Evolutionary conservation across 2,888 invertebrate species (phyloP), one percentile per base, ranked within the genome.

Genomic region (Baccha elongata): DNA sequence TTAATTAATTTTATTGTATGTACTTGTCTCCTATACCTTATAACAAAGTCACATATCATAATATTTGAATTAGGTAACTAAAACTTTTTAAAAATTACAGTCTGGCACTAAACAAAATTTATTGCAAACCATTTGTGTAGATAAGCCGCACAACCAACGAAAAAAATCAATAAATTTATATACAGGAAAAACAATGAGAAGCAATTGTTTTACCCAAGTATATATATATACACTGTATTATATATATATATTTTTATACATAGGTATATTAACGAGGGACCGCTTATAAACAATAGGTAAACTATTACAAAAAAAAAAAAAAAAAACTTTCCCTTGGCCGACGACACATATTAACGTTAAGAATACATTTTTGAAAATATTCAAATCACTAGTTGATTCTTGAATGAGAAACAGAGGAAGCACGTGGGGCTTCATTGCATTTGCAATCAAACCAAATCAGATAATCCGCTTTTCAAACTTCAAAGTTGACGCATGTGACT

Each of bases 401-500:
- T 32, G 44, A 11, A n/a, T 40, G 40, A 40, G 40, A 53, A 1
- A 23, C 26, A 40, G 23, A 58, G 7, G 13, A 17, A 32, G 17
- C n/a, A 44, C 29, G 42, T 7, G 26, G 42, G 29, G 42, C 15
- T 26, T 44, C 44, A 17, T 60, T 44, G 44, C 60, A 60, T 19
- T 60, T 15, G 23, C 62, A 53, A 40, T 21, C 44, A 21, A 53
- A 32, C 13, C 40, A 32, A 35, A 50, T 58, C 15, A 58, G 60
- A 72, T 60, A 65, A 78, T 72, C 60, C 29, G 37, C 58, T 60
- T 65, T 40, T 32, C 15, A 48, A 58, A 62, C 46, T 50, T 37
- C 64, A 71, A 65, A n/a, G 29, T 46, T 72, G 58, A 58, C 64
- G 58, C 35, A 48, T 65, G 15, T 64, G 64, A 64, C 62, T 69